Evolutionary conservation across 2,888 invertebrate genomes (phyloP), one percentile per base, ranked within the genome.

Genomic region (Zhuqinia jingwanae): DNA sequence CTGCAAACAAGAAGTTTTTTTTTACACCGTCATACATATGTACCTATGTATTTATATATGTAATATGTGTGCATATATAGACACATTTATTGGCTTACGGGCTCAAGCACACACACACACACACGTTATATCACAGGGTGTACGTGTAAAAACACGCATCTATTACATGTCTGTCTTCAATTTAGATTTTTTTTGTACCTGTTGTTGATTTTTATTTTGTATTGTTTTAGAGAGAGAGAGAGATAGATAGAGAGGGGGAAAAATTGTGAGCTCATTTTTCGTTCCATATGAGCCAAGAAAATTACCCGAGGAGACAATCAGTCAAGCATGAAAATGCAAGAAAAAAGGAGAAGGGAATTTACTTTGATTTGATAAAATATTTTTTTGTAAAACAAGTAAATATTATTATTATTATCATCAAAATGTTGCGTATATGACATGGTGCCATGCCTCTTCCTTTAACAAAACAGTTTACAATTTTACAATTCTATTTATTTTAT

Each of bases 1-100:
- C 87, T 87, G 87, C 81, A 81, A 87, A 87, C 82, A 86, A 85
- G 85, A 65, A 10, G 73, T 42, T 76, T 63, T 79, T 76, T 53
- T 82, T 30, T 63, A 30, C 63, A 17, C 63, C n/a, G 42, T 65
- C 36, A 15, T 65, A n/a, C 25, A 15, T 22, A 75, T 45, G 22
- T 42, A 60, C 42, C n/a, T n/a, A n/a, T n/a, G n/a, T n/a, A n/a
- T n/a, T n/a, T n/a, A n/a, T n/a, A n/a, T n/a, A n/a, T n/a, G n/a
- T n/a, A n/a, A n/a, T n/a, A n/a, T n/a, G n/a, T n/a, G 25, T 58
- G 60, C n/a, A 27, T 65, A 65, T 63, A 10, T 30, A 47, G 45
- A 22, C 56, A 76, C 42, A 58, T 76, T 76, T 76, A 77, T 70
- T 85, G 47, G 70, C 73, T 85, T 63, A 79, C 68, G 65, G 84